Percentiles rank a stretch among this genome's conserved stretches.
Conservation (phyloP, 2,888 invertebrate species). For the Volucella inflata region DNA sequence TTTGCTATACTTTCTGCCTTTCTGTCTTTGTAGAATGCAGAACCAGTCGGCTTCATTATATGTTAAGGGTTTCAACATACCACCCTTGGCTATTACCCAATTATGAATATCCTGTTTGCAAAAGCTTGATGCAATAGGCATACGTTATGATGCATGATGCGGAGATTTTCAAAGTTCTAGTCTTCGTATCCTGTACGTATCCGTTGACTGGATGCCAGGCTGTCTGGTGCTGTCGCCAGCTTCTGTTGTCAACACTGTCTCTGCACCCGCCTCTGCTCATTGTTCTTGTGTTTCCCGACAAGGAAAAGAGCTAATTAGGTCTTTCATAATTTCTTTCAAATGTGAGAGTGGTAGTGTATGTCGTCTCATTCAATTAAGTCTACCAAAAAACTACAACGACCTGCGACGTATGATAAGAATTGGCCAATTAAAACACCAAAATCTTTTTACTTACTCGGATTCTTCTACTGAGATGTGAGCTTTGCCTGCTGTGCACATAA, state of each 20-base stretch:
- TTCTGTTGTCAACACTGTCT: not conserved
- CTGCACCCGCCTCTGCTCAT: not conserved
- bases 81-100: constrained; percentile 24
- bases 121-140: constrained; percentile 22
- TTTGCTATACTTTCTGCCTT: too few relatives aligned
- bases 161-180: constrained; percentile 29
- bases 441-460: constrained; percentile 12
- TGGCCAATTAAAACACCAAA: constrained; percentile 54
- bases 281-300: constrained; percentile 10
- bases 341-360: constrained; percentile 19
- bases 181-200: not conserved
- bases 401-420: constrained; percentile 29
- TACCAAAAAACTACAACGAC: not conserved
- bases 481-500: not conserved
- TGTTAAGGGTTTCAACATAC: not conserved
- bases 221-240: constrained; percentile 8
- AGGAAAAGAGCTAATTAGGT: constrained; percentile 53
- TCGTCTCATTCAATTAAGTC: constrained; percentile 53
- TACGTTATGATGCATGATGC: constrained; percentile 26
- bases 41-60: not conserved
- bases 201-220: constrained; percentile 13
- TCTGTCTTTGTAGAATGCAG: not conserved
- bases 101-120: constrained; percentile 39
- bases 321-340: constrained; percentile 45
- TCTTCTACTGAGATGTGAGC: too few relatives aligned